Evolutionary conservation across 2,888 invertebrate genomes (phyloP), one percentile per base, ranked within the genome.

Genomic region (Hydrotaea cyrtoneurina): DNA sequence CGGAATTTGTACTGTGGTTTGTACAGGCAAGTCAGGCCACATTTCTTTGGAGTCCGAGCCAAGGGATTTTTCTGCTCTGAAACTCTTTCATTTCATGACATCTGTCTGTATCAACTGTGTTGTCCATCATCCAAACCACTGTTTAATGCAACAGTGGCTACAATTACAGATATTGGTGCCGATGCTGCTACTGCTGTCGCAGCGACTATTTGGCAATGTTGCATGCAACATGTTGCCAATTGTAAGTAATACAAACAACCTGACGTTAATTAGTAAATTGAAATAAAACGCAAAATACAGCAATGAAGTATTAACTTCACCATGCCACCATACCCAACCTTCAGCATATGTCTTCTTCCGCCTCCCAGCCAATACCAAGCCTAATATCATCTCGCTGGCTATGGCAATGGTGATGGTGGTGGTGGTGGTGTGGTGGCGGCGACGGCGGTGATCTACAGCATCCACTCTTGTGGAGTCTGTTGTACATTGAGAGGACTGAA

Each of bases 251-350:
- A 83, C 89, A 87, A 87, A 82, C 84, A 73, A 83, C 86, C 87
- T 90, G 90, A 90, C 90, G 88, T 89, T 90, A 90, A 90, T 90
- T 90, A 90, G 90, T 89, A 86, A 88, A 87, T 69, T 86, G 86
- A 84, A 85, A 84, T 78, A 69, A 66, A 69, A 69, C 72, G 76
- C 50, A 69, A 82, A 71, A 80, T 74, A 80, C 80, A 53, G 73
- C 62, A 69, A 71, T 69, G 59, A 72, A 69, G 55, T 79, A 82
- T 71, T 78, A 74, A 55, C 39, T 73, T 21, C 39, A 59, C 1
- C 74, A 36, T 55, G 43, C 76, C 77, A 74, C 69, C 77, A 66
- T n/a, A 39, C 43, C 66, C 39, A 66, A 15, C 59, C 39, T 36
- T 69, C 66, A 69, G 46, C 66, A 5, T 21, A 46, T 23, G 46